phyloP scores from a whole-genome alignment of 2,888 invertebrate genomes.

The Ctena decussata region DNA sequence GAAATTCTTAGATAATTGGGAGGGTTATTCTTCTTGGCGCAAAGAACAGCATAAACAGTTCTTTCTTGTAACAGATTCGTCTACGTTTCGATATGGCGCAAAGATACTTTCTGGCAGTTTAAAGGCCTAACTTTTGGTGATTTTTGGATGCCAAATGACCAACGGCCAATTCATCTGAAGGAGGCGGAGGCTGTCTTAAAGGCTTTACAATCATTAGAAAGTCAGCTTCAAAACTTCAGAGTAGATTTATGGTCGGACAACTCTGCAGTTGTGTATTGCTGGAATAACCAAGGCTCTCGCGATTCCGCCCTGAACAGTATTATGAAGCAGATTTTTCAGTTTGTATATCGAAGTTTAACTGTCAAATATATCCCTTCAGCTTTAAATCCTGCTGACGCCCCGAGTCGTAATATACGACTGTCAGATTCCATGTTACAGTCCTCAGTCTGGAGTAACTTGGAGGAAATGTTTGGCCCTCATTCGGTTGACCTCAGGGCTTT shows the following conservation, averaged over 20 bases:
- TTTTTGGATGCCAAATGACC: conserved; percentile 19
- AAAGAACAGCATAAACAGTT: conserved; percentile 33
- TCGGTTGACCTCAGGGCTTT: conserved; percentile 52
- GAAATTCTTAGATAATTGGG: conserved; percentile 35
- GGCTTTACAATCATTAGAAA: conserved; percentile 15
- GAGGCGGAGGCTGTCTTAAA: conserved; percentile 26
- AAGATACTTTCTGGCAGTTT: not conserved
- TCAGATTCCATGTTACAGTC: not conserved
- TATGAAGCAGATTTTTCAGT: conserved; percentile 18
- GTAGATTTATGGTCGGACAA: conserved; percentile 44
- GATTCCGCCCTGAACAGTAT: conserved; percentile 19
- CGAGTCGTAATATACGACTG: not conserved
- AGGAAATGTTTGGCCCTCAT: conserved; percentile 40
- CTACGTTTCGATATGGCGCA: conserved; percentile 17
- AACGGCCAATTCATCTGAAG: conserved; percentile 43
- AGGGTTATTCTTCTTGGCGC: conserved; percentile 38
- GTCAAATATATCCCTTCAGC: conserved; percentile 1
- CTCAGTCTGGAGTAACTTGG: conserved; percentile 24
- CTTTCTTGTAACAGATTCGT: conserved; percentile 36
- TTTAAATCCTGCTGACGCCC: conserved; percentile 15
- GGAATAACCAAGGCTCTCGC: conserved; percentile 31
- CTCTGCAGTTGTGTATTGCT: conserved; percentile 28
- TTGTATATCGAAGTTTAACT: not conserved
- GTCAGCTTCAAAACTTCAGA: not conserved
- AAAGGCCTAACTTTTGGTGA: conserved; percentile 18